Conservation (phyloP, 92 coral and sea anemone genomes). For the Micromussa lordhowensis region DNA sequence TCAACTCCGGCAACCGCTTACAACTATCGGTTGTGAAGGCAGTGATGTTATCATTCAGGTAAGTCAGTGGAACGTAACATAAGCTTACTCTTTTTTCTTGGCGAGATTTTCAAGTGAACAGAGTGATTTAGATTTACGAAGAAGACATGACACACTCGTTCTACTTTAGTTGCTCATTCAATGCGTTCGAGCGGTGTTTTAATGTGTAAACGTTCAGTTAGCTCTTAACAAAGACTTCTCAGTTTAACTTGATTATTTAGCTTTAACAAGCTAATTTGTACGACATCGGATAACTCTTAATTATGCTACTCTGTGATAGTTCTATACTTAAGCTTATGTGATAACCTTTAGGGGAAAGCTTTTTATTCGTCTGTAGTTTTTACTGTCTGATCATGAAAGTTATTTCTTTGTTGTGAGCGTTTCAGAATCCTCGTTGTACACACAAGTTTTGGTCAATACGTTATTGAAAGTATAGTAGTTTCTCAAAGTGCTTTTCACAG, state of each 20-base stretch:
- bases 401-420: background rate
- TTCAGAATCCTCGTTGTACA: background rate
- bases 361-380: background rate
- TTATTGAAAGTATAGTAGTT: background rate
- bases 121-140: background rate
- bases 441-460: background rate
- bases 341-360: background rate
- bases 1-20: conserved; percentile 63
- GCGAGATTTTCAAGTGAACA: background rate
- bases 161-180: background rate
- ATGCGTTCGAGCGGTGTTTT: background rate
- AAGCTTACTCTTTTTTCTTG: background rate
- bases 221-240: background rate
- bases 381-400: background rate
- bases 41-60: conserved; percentile 76
- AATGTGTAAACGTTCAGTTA: background rate
- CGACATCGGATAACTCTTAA: background rate
- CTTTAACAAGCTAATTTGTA: background rate
- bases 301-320: background rate
- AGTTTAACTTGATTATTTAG: background rate
- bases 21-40: conserved; percentile 81
- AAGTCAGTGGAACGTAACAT: background rate
- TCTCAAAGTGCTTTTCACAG: background rate
- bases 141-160: background rate
- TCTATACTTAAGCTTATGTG: background rate